Evolutionary conservation across 2,888 invertebrate species (phyloP), one percentile per base, ranked within the genome.

Genomic region (Arctia plantaginis): DNA sequence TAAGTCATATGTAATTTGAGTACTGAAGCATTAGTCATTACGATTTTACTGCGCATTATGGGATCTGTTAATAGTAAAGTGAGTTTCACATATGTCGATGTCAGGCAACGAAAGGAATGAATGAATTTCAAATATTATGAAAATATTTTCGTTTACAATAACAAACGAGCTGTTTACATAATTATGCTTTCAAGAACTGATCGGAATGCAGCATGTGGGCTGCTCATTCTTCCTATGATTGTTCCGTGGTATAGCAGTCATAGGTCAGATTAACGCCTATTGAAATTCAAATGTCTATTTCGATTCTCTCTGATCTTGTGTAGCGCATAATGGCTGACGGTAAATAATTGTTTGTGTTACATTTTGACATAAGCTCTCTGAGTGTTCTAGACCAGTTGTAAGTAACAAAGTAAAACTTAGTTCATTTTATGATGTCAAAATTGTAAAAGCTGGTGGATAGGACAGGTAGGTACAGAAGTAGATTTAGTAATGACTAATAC

Each of bases 1-100:
- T 85, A 85, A 76, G 67, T 41, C 71, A 62, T 73, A 75, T 69
- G 85, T 76, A 85, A 82, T 82, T 74, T 74, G 80, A 82, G 83
- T 69, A 70, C 68, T 74, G 69, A 72, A 59, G 62, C 69, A 77
- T 80, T 77, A 82, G 44, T 74, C 74, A 73, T 65, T 62, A 20
- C 23, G 72, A 66, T 47, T 41, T 72, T 72, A 62, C 67, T 47
- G 44, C 62, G 72, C 41, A 68, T 41, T 68, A 72, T 62, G 47
- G 20, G 12, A 72, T 68, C 18, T 67, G 59, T 67, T 59, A 33
- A n/a, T 35, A 33, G n/a, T 72, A 64, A 62, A 62, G 41, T 59
- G 23, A 30, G 39, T n/a, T 27, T 39, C 27, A 65, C 23, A 66
- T 67, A 30, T 62, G 30, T 62, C 18, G 62, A 27, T 62, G 51